Evolutionary conservation across 1,140 invertebrate species (phyloP).

Genomic region (Plutomurus gul): DNA sequence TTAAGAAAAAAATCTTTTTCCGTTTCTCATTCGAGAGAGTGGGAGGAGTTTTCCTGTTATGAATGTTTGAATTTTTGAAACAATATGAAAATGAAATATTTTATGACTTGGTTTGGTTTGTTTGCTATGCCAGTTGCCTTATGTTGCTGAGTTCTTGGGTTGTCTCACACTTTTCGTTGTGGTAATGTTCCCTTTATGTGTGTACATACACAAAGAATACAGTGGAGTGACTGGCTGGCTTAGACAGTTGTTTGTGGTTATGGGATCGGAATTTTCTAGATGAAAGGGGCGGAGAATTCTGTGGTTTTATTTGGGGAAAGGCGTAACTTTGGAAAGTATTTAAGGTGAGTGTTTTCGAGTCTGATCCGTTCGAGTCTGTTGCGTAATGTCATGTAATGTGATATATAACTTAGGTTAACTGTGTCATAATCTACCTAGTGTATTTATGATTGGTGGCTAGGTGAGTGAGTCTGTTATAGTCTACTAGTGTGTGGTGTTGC

Average conservation of each 20-base stretch:
- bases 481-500: too few relatives aligned
- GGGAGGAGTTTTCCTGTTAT: constrained; percentile 22
- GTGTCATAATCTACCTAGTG: background rate
- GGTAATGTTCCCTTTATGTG: too few relatives aligned
- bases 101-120: background rate
- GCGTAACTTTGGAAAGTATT: constrained; percentile 20
- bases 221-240: too few relatives aligned
- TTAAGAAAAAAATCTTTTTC: constrained; percentile 15
- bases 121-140: background rate
- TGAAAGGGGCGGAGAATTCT: constrained; percentile 8
- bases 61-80: constrained; percentile 30
- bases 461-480: too few relatives aligned
- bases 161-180: background rate
- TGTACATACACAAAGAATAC: too few relatives aligned
- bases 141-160: background rate
- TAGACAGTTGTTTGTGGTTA: background rate
- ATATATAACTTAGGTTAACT: background rate
- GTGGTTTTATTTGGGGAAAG: constrained; percentile 20
- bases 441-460: background rate
- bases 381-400: background rate
- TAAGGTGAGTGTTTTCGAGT: constrained; percentile 16
- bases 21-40: constrained; percentile 5
- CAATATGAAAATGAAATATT: constrained; percentile 30
- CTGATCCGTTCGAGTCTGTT: background rate
- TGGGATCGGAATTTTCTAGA: constrained; percentile 21